Evolutionary conservation across 2,888 invertebrate species (phyloP).

Genomic region (Trissonchulus latispiculum): DNA sequence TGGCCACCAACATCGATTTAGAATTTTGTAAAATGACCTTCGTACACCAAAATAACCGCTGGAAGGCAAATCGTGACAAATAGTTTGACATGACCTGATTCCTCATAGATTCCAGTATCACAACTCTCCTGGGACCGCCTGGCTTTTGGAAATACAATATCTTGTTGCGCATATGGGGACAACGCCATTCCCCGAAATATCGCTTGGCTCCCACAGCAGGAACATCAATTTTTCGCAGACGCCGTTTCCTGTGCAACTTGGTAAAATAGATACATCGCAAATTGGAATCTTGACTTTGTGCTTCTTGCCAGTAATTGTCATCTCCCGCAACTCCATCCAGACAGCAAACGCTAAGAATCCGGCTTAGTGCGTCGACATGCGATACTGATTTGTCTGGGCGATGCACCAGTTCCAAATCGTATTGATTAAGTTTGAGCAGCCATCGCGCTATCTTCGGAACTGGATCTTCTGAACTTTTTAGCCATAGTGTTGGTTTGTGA

Average conservation of each 20-base stretch:
- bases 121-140: not conserved
- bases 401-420: constrained; percentile 6
- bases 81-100: constrained; percentile 25
- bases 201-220: no score
- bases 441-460: not conserved
- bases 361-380: constrained; percentile 10
- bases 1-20: constrained; percentile 22
- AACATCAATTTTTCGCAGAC: no score
- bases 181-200: no score
- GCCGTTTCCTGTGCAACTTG: no score
- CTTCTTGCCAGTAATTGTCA: no score
- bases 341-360: no score
- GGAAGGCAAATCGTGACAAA: constrained; percentile 27
- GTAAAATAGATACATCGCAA: no score
- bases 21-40: constrained; percentile 19
- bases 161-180: no score
- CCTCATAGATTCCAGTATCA: not conserved
- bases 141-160: no score
- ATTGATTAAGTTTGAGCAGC: constrained; percentile 7
- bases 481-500: constrained; percentile 20
- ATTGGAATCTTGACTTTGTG: no score
- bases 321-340: no score
- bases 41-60: constrained; percentile 23
- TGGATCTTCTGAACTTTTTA: not conserved
- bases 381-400: not conserved